These are phyloP conservation scores for Pelmatolapia mariae DNA, from an alignment of 2,113 vertebrate species.

Conservation along the genomic window DNA sequence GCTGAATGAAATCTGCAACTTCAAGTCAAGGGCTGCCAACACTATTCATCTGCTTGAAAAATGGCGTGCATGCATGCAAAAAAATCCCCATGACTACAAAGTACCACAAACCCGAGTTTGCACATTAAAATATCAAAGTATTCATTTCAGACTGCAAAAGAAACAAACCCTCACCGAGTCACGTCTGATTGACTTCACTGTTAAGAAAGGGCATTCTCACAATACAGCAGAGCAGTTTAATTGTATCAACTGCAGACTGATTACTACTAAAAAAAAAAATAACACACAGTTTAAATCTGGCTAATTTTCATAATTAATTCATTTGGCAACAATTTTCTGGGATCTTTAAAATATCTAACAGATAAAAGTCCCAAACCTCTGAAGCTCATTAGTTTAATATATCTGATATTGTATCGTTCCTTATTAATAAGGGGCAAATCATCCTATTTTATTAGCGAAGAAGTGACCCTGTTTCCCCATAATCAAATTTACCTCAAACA, in stretches of 20 bases:
- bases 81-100: neutral
- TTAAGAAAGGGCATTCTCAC: neutral
- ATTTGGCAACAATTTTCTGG: rapidly evolving
- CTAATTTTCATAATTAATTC: neutral
- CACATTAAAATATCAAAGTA: neutral
- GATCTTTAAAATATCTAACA: rapidly evolving
- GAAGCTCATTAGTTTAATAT: rapidly evolving
- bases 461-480: rapidly evolving
- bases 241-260: neutral
- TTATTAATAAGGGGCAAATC: neutral
- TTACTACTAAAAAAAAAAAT: rapidly evolving
- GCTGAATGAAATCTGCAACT: neutral
- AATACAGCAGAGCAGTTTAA: neutral
- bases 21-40: rapidly evolving
- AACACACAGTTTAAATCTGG: neutral
- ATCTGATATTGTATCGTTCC: neutral
- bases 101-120: neutral
- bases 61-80: rapidly evolving
- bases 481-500: rapidly evolving
- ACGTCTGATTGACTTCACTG: neutral
- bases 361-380: neutral
- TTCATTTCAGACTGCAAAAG: neutral
- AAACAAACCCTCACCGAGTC: neutral
- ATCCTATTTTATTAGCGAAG: rapidly evolving
- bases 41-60: rapidly evolving